phyloP scores from a whole-genome alignment of 2,797 vertebrate genomes.

The Oreochromis mossambicus region DNA sequence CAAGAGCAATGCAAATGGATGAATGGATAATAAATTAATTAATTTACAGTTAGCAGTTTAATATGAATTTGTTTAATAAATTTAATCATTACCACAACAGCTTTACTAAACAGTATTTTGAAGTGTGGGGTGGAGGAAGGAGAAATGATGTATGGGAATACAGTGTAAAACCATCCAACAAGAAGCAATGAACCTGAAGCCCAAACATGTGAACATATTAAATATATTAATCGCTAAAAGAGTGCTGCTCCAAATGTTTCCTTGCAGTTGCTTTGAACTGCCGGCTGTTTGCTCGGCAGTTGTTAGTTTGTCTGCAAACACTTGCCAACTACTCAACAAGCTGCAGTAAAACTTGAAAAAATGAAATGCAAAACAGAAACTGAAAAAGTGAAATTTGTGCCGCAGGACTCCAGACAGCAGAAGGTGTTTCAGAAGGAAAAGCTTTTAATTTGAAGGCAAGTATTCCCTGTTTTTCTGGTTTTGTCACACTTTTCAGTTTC shows the following conservation, averaged over 20 bases:
- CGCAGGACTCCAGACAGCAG: too few species aligned
- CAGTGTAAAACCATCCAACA: not conserved
- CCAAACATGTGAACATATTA: not conserved
- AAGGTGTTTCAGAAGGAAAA: not conserved
- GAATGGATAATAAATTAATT: not conserved
- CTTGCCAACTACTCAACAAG: not conserved
- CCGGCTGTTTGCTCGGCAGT: not conserved
- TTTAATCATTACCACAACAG: not conserved
- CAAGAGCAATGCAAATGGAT: not conserved
- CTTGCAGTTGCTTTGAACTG: not conserved
- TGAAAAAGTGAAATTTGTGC: too few species aligned
- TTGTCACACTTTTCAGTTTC: not conserved
- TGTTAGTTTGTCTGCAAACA: not conserved
- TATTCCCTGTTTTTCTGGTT: not conserved
- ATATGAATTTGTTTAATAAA: not conserved
- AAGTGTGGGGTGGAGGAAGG: not conserved
- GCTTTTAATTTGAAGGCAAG: not conserved
- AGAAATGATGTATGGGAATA: not conserved
- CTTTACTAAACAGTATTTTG: not conserved
- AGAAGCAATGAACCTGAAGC: not conserved
- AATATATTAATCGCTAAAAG: not conserved
- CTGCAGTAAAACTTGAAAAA: not conserved
- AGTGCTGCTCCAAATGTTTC: not conserved
- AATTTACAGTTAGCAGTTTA: not conserved
- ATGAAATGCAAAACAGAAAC: not conserved